Evolutionary conservation across 2,113 vertebrate species (phyloP).

Genomic region (Xenotilapia leptura): DNA sequence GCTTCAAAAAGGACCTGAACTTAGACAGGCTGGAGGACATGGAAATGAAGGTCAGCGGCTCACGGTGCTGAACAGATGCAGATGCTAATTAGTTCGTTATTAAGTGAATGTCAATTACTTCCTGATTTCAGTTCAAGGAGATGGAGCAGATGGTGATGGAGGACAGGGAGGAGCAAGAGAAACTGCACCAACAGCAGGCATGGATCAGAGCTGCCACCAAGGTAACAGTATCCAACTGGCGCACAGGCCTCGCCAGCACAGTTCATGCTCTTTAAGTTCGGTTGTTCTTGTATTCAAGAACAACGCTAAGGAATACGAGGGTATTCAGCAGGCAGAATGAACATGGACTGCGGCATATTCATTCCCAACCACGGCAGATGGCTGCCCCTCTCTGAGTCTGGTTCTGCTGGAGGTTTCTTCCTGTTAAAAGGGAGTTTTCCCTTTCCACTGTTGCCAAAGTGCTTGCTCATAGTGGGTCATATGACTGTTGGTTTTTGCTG

Average conservation of each 20-base stretch:
- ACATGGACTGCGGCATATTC: not conserved
- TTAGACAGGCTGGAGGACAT: slow-evolving; percentile 28
- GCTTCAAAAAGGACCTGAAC: slow-evolving; percentile 4
- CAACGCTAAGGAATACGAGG: not conserved
- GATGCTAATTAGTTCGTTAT: not conserved
- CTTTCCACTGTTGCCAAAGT: not conserved
- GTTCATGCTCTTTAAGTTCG: not conserved
- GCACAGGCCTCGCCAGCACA: not conserved
- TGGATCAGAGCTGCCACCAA: slow-evolving; percentile 10
- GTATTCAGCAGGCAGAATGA: not conserved
- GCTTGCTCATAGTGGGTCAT: not conserved
- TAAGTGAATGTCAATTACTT: not conserved
- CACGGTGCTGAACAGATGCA: not conserved
- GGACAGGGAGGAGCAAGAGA: slow-evolving; percentile 40
- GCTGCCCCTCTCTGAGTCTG: not conserved
- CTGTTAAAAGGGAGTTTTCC: not conserved
- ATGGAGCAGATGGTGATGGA: slow-evolving; percentile 51
- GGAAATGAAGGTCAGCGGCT: slow-evolving; percentile 29
- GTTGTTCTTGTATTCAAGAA: not conserved
- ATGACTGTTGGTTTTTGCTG: not conserved
- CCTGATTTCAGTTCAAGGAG: slow-evolving; percentile 18
- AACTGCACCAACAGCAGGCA: not conserved
- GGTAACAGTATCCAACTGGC: slow-evolving; percentile 14
- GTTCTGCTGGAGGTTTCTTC: not conserved
- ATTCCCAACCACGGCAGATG: not conserved